Evolutionary conservation across 2,888 invertebrate species (phyloP).

Genomic region (Hypomecis atomaria): DNA sequence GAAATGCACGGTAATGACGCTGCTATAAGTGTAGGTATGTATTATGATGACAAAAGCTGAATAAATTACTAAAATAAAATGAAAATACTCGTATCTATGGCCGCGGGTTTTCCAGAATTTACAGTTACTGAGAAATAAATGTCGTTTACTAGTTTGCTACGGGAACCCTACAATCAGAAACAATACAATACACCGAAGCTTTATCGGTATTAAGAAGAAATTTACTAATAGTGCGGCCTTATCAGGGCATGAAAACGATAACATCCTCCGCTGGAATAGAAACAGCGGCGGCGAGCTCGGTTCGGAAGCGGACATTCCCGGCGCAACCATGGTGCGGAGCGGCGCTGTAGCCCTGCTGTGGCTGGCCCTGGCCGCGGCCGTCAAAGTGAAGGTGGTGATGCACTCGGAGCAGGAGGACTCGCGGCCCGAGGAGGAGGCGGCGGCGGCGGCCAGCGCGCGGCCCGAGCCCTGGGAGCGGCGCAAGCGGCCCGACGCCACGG

Average conservation of each 20-base stretch:
- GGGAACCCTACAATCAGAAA: neutral
- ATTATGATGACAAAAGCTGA: no score
- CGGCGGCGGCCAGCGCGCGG: constrained; percentile 53
- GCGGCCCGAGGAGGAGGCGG: constrained; percentile 64
- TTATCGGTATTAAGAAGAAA: constrained; percentile 20
- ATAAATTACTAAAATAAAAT: no score
- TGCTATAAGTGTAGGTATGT: no score
- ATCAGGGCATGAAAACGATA: constrained; percentile 29
- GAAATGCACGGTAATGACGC: no score
- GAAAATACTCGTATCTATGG: no score
- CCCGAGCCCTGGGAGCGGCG: constrained; percentile 60
- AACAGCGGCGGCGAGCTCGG: constrained; percentile 4
- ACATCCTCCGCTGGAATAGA: constrained; percentile 24
- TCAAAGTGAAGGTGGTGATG: constrained; percentile 76
- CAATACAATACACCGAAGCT: neutral
- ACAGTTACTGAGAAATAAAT: no score
- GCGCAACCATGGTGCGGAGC: constrained; percentile 54
- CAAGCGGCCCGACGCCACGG: constrained; percentile 51
- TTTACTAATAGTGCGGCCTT: constrained; percentile 32
- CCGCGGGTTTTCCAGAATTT: no score
- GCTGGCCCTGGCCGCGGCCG: constrained; percentile 49
- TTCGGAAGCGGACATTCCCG: neutral
- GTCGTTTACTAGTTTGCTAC: no score
- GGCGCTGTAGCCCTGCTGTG: constrained; percentile 49
- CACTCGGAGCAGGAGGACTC: constrained; percentile 75